Evolutionary conservation across 2,113 vertebrate genomes (phyloP).

Genomic region (Pseudorectes ferrugineus): DNA sequence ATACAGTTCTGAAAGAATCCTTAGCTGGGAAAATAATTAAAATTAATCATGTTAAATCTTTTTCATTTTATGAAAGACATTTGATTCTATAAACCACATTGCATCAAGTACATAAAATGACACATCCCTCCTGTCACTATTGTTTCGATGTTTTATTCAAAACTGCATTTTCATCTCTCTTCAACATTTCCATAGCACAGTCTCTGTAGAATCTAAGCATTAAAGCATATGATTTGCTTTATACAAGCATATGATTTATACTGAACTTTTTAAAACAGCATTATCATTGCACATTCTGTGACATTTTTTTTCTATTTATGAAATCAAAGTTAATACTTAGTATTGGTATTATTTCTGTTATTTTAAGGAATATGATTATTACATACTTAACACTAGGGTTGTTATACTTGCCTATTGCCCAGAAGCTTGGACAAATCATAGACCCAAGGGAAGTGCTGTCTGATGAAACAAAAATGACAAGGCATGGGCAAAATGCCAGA

Average conservation of each 20-base stretch:
- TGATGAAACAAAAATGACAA: not conserved
- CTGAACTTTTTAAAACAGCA: not conserved
- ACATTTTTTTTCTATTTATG: not conserved
- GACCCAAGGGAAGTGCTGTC: not conserved
- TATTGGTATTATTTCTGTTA: not conserved
- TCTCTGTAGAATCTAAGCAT: not conserved
- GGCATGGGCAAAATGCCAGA: not conserved
- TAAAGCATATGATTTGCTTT: not conserved
- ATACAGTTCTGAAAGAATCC: not conserved
- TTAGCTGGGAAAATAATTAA: not conserved
- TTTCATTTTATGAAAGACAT: not conserved
- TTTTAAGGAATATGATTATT: not conserved
- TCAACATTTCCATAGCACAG: not conserved
- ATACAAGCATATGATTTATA: not conserved
- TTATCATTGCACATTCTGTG: not conserved
- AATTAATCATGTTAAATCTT: not conserved
- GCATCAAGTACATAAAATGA: not conserved
- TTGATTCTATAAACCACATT: not conserved
- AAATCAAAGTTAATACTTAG: not conserved
- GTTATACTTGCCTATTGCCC: not conserved
- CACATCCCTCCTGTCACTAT: not conserved
- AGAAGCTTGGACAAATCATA: not conserved
- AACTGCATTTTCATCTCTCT: not conserved
- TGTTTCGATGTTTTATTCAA: conserved; percentile 41
- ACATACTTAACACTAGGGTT: not conserved